These are phyloP conservation scores for Procavia capensis DNA, from an alignment of 2,113 vertebrate species.

Conservation along the genomic window DNA sequence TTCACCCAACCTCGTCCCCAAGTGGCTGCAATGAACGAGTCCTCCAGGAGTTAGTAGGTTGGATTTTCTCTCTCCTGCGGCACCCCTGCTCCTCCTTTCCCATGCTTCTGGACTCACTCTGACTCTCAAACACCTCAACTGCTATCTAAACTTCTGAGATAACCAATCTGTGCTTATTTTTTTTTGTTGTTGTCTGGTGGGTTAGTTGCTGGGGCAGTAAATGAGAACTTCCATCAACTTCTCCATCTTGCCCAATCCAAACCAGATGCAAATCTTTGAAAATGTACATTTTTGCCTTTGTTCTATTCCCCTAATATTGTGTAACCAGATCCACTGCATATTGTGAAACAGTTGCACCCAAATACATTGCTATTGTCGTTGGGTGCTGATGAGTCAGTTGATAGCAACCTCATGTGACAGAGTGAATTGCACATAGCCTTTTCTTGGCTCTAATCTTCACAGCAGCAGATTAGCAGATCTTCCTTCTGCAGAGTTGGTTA, in stretches of 20 bases:
- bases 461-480: neutral
- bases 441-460: neutral
- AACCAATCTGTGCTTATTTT: neutral
- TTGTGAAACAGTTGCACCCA: neutral
- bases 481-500: neutral
- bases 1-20: neutral
- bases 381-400: neutral
- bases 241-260: neutral
- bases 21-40: neutral
- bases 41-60: too few relatives aligned
- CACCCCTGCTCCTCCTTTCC: too few relatives aligned
- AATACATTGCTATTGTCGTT: neutral
- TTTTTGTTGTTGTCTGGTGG: neutral
- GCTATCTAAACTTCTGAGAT: neutral
- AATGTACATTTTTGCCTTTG: neutral
- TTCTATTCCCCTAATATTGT: neutral
- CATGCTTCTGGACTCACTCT: too few relatives aligned
- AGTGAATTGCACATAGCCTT: neutral
- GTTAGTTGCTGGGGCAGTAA: neutral
- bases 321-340: too few relatives aligned
- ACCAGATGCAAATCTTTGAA: neutral
- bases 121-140: neutral
- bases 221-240: neutral
- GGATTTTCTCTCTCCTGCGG: too few relatives aligned
- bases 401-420: neutral